phyloP scores from a whole-genome alignment of 2,888 invertebrate species.

The Sclerodermus sp. region DNA sequence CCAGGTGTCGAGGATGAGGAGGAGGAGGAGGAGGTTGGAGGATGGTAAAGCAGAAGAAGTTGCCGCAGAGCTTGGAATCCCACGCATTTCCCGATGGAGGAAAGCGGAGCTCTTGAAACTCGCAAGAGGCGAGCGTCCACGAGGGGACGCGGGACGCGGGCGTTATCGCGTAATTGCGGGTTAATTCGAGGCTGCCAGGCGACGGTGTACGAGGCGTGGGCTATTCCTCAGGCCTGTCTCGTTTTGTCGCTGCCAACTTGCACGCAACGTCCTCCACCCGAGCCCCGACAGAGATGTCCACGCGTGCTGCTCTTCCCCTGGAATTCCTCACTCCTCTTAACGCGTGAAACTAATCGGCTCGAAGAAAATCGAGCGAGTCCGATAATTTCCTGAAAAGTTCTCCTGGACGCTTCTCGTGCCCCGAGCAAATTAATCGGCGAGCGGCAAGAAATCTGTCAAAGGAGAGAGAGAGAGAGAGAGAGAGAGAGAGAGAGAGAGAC shows the following conservation, averaged over 20 bases:
- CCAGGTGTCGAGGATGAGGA: conserved; percentile 5
- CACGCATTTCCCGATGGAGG: background rate
- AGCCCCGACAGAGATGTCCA: conserved; percentile 13
- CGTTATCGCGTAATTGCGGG: conserved; percentile 52
- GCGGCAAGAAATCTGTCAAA: background rate
- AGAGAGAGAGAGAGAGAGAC: background rate
- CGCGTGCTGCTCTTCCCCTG: no score
- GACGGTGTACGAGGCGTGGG: conserved; percentile 44
- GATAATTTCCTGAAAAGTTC: no score
- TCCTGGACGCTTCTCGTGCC: no score
- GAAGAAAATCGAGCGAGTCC: no score
- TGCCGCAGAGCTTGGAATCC: background rate
- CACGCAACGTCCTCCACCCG: conserved; percentile 6
- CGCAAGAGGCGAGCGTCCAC: no score
- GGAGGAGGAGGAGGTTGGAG: background rate
- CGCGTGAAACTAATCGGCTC: no score
- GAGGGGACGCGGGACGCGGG: conserved; percentile 17
- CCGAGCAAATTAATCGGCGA: no score
- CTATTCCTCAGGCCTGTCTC: conserved; percentile 26
- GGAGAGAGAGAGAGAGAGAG: conserved; percentile 2
- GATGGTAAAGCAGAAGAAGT: background rate
- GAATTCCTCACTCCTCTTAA: no score
- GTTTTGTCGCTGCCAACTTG: conserved; percentile 20
- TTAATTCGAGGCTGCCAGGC: conserved; percentile 48
- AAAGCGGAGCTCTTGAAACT: background rate